Evolutionary conservation across 2,113 vertebrate genomes (phyloP), one percentile per base, ranked within the genome.

Genomic region (Cranoglanis bouderius): DNA sequence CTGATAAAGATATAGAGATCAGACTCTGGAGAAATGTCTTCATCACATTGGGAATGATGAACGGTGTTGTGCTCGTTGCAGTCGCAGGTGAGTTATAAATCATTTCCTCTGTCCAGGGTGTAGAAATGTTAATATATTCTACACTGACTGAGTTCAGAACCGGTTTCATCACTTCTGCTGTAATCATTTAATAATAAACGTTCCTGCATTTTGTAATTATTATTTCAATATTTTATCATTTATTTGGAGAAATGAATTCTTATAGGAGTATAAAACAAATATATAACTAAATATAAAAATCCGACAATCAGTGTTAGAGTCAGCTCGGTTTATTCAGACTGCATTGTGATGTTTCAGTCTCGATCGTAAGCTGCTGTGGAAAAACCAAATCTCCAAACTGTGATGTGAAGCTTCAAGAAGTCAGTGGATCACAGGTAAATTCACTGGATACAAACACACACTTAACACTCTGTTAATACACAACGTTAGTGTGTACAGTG

Each of bases 61-160:
- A 32, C 43, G 16, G 55, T 65, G 32, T 86, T 38, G 57, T 88
- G 74, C 6, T 85, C 0, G 67, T 82, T n/a, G 4, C 46, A 14
- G 29, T 90, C 55, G 82, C 29, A 86, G 84, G 89, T 90, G 40
- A 67, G 83, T 38, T 75, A 9, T 4, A 70, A 18, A 70, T 35
- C 65, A 70, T 49, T 49, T 49, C 46, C 14, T 70, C n/a, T 70
- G 46, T 49, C 46, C 8, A 49, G 9, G 9, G 65, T 70, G n/a
- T 32, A 70, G 65, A 70, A 70, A 6, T 70, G 65, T 2, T 70
- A 1, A 35, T 70, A 70, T 49, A 49, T 49, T 49, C 46, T 49
- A 49, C 46, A 49, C 46, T 49, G 46, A 49, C 46, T 49, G 46
- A 49, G 10, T 49, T 10, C 46, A 49, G 46, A 8, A 10, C 8